Evolutionary conservation across 2,113 vertebrate species (phyloP), one percentile per base, ranked within the genome.

Genomic region (Chinchilla lanigera): DNA sequence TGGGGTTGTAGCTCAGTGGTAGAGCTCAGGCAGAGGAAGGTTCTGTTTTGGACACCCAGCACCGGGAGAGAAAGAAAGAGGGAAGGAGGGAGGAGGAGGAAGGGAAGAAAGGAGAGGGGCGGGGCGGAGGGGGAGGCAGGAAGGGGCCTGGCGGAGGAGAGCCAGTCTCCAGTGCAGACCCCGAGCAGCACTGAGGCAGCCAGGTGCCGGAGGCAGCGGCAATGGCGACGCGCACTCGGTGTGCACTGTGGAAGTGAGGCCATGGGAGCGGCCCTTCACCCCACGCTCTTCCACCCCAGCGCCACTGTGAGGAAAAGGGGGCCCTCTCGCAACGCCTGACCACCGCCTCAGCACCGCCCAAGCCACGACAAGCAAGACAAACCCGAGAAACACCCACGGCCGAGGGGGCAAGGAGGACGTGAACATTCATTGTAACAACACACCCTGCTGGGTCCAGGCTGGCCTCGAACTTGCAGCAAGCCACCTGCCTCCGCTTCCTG

Each of bases 191-290:
- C 52, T 16, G 58, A 24, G 16, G n/a, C 52, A n/a, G 33, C 22
- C 85, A 30, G 9, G 30, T 10, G 22, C n/a, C n/a, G 60, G 44
- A 12, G 47, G 28, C 50, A 30, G 1, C 26, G 56, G 20, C 4
- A 26, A 14, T 1, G 28, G 30, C 69, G 60, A 47, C 28, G 20
- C 69, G 14, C 30, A 3, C 3, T n/a, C 2, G 1, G 2, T 6
- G 47, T 9, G 10, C 22, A 47, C 38, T 24, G 16, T 47, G n/a
- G 33, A n/a, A 58, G 10, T 28, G 61, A 69, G 28, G 4, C 19
- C 0, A 8, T 16, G 26, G 80, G 61, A 65, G 56, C 9, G 24
- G 1, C 60, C 12, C 11, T 28, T 28, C 38, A 81, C 30, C 7
- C 80, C 75, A 6, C 38, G 92, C 30, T 33, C 47, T 28, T 81